Conservation (phyloP, 1,140 invertebrate genomes). For the Drosophila sp. region DNA sequence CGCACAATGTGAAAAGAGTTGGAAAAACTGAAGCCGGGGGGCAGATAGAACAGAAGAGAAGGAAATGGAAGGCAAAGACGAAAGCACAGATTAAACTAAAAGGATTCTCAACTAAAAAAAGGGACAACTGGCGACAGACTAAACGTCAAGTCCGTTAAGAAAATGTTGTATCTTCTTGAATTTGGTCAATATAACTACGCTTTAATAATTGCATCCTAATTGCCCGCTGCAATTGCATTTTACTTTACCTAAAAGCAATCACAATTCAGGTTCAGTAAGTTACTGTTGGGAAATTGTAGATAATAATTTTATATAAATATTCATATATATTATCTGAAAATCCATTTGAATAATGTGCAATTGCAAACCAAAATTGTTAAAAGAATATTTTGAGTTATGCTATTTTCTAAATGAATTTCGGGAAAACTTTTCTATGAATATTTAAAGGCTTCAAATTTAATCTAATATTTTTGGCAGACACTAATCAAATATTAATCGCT, state of each 20-base stretch:
- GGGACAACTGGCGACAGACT: slow-evolving; percentile 6
- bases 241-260: neutral
- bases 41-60: slow-evolving; percentile 19
- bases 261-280: too few species aligned
- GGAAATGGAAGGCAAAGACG: slow-evolving; percentile 27
- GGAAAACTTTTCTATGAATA: too few species aligned
- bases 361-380: too few species aligned
- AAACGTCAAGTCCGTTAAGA: slow-evolving; percentile 16
- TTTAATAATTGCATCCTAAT: slow-evolving; percentile 40
- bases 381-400: too few species aligned
- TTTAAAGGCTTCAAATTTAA: too few species aligned
- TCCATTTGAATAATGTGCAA: too few species aligned
- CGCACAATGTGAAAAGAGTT: slow-evolving; percentile 69
- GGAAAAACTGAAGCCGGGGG: slow-evolving; percentile 35
- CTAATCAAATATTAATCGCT: too few species aligned
- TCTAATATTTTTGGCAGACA: too few species aligned
- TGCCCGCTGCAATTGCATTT: slow-evolving; percentile 6
- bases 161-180: slow-evolving; percentile 6
- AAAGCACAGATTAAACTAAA: slow-evolving; percentile 45
- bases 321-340: too few species aligned
- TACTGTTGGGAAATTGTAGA: too few species aligned
- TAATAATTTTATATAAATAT: too few species aligned
- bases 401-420: too few species aligned
- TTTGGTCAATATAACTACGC: slow-evolving; percentile 13
- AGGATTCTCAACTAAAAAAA: slow-evolving; percentile 45